A percentile compares a stretch with the other conserved stretches of the same genome.
Conservation (phyloP, 2,888 invertebrate species). For the Drosophila longiperda region DNA sequence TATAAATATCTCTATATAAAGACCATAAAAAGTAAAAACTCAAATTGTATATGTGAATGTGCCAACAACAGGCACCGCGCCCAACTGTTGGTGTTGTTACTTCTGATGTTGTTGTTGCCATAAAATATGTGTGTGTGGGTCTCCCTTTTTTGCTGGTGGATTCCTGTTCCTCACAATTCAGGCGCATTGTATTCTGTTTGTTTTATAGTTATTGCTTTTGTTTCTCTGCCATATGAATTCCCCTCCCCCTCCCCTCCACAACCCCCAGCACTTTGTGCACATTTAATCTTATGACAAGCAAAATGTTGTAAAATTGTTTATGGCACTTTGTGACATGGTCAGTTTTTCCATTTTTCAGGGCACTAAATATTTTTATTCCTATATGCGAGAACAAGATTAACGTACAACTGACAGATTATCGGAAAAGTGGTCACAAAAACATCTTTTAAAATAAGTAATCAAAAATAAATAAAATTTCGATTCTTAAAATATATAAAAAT, state of each 20-base stretch:
- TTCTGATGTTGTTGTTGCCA: conserved; percentile 34
- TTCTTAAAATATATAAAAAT: not conserved
- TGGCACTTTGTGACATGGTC: conserved; percentile 76
- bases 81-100: conserved; percentile 33
- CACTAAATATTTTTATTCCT: conserved; percentile 29
- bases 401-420: conserved; percentile 38
- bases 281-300: conserved; percentile 78
- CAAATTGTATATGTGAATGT: conserved; percentile 51
- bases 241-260: too few species aligned
- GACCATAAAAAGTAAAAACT: conserved; percentile 48
- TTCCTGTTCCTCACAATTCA: conserved; percentile 47
- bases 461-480: not conserved
- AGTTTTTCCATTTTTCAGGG: conserved; percentile 63
- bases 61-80: conserved; percentile 28
- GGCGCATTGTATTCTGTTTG: conserved; percentile 76
- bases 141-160: conserved; percentile 18
- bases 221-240: conserved; percentile 44
- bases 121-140: conserved; percentile 51
- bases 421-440: not conserved
- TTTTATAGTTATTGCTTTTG: conserved; percentile 80
- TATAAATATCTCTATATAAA: conserved; percentile 17
- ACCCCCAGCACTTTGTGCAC: conserved; percentile 68
- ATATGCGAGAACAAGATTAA: conserved; percentile 29
- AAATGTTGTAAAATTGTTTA: conserved; percentile 79
- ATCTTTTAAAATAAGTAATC: not conserved